Base-by-base conservation (phyloP, 2,797 vertebrate species). In the Okamejei kenojei region DNA sequence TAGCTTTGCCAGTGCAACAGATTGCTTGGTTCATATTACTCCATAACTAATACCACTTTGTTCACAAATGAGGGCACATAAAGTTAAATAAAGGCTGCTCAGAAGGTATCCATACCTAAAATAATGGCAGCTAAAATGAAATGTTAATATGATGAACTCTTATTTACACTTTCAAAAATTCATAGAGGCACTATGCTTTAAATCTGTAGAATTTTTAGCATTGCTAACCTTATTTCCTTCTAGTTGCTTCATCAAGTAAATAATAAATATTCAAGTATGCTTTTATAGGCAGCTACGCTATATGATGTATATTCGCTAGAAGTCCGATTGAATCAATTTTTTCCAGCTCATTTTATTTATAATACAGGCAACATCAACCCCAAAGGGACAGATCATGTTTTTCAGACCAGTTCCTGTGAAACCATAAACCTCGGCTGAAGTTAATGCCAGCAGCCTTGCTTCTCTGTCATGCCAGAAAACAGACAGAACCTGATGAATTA, bases 401-500 rank as follows among this genome's bases (percentile, higher is more conserved):
- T 73, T 8, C 26, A 15, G 15, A 92, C 19, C 5, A 54, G 7
- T 68, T 76, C 73, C 90, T 54, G 23, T 92, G 90, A 76, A 92
- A 76, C 73, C 29, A 38, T 92, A 92, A 76, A 92, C 90, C 11
- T 29, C 13, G 10, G 73, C 35, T 54, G 38, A 76, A 92, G 71
- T 76, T 58, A 74, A 17, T 93, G 26, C 29, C 93, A 35, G n/a
- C n/a, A 17, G 29, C n/a, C 79, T 90, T 73, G 61, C 76, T 79
- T 13, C 93, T 78, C 86, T 76, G 80, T 93, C 78, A 77, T 93
- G 81, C 77, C 38, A 93, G 93, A 84, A 93, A 81, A 68, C 81
- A 93, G 38, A 58, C 63, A 78, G 93, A 65, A 93, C 93, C 93
- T 80, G 63, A 73, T 71, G 93, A 93, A 93, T 93, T 93, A 93